A percentile compares a stretch with the other conserved stretches of the same genome.
Conservation (phyloP, 2,797 vertebrate species). For the Microhierax caerulescens region DNA sequence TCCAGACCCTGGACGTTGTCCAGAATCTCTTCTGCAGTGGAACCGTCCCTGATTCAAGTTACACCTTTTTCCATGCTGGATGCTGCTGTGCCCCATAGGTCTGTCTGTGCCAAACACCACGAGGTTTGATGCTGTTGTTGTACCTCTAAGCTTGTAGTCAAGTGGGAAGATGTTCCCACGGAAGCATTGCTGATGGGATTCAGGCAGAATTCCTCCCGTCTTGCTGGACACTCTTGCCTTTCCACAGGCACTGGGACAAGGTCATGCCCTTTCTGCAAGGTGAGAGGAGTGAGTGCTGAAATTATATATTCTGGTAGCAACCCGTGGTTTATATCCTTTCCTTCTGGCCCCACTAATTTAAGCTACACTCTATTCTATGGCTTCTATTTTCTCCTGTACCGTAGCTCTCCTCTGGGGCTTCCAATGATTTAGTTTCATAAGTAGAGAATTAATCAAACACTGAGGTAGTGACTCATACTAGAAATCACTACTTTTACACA, state of each 20-base stretch:
- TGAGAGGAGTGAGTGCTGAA: neutral
- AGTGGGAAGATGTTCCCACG: neutral
- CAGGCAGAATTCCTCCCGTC: neutral
- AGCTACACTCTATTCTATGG: neutral
- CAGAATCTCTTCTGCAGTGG: neutral
- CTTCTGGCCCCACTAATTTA: neutral
- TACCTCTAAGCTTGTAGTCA: neutral
- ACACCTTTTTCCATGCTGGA: neutral
- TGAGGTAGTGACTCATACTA: neutral
- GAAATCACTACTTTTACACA: neutral
- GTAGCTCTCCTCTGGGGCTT: neutral
- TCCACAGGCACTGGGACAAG: neutral
- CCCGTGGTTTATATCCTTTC: neutral
- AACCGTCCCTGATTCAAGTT: neutral
- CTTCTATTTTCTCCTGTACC: constrained; percentile 24
- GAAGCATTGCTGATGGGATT: neutral
- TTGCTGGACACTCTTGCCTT: neutral
- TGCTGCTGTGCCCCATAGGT: neutral
- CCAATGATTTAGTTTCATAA: neutral
- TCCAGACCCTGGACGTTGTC: neutral
- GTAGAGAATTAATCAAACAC: neutral
- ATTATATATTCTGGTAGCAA: neutral
- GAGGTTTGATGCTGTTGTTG: neutral
- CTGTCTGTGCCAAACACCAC: neutral
- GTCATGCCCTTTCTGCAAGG: neutral